A percentile compares a stretch with the other conserved stretches of the same genome.
Conservation (phyloP, 2,888 invertebrate species). For the Mactromeris polynyma region DNA sequence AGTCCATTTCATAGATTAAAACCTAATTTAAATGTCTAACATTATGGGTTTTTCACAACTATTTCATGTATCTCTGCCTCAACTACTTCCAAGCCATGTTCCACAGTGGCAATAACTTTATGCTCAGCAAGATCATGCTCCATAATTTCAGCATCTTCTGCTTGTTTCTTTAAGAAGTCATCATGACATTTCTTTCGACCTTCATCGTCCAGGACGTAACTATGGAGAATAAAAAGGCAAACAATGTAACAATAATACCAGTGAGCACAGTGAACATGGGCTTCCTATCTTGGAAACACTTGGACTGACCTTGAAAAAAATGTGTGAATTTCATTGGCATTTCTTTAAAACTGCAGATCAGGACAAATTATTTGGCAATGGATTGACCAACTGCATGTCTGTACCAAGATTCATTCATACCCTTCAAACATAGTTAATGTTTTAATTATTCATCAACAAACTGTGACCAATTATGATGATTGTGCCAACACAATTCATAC, state of each 20-base stretch:
- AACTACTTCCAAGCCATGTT: slow-evolving; percentile 18
- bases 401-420: too few relatives aligned
- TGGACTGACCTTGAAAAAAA: too few relatives aligned
- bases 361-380: too few relatives aligned
- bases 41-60: slow-evolving; percentile 26
- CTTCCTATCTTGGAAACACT: too few relatives aligned
- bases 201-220: slow-evolving; percentile 72
- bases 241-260: background rate
- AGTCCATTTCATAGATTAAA: background rate
- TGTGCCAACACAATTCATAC: too few relatives aligned
- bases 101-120: background rate
- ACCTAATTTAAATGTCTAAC: background rate
- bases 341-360: too few relatives aligned
- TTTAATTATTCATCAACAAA: too few relatives aligned
- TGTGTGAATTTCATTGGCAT: too few relatives aligned
- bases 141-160: slow-evolving; percentile 20
- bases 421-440: too few relatives aligned
- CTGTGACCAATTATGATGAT: too few relatives aligned
- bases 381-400: too few relatives aligned
- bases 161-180: slow-evolving; percentile 68
- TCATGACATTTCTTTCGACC: slow-evolving; percentile 73
- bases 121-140: slow-evolving; percentile 42
- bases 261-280: too few relatives aligned
- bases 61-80: slow-evolving; percentile 14
- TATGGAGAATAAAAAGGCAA: slow-evolving; percentile 36